A percentile compares a stretch with the other conserved stretches of the same genome.
Evolutionary conservation across 1,140 invertebrate species (phyloP).

Genomic region (Pollicipes pollicipes): DNA sequence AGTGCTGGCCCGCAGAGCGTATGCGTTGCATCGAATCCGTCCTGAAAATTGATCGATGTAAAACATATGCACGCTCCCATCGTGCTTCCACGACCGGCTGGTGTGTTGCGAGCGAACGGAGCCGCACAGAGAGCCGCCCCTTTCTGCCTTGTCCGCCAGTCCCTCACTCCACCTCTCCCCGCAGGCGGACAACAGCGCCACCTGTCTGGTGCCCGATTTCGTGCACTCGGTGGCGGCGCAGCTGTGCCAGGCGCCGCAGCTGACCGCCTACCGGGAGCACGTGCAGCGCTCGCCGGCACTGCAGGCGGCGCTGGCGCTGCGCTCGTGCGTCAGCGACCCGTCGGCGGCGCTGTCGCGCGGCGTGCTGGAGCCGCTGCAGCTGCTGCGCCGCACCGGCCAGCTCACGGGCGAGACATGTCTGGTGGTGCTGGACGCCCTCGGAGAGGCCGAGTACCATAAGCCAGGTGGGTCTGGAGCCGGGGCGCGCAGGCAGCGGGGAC

Average conservation of each 20-base stretch:
- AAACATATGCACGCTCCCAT: too few species aligned
- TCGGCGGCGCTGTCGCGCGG: conserved; percentile 58
- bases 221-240: conserved; percentile 84
- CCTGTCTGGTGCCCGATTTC: conserved; percentile 82
- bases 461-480: conserved; percentile 12
- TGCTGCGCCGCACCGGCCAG: conserved; percentile 35
- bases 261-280: conserved; percentile 67
- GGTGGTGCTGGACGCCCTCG: conserved; percentile 78
- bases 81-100: too few species aligned
- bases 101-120: too few species aligned
- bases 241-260: conserved; percentile 67
- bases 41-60: too few species aligned
- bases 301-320: conserved; percentile 26
- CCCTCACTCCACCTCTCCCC: neutral
- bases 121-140: too few species aligned
- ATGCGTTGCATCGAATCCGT: too few species aligned
- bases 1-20: too few species aligned
- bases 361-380: conserved; percentile 61
- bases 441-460: conserved; percentile 80
- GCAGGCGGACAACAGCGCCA: conserved; percentile 70
- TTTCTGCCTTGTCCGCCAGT: too few species aligned
- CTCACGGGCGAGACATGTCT: conserved; percentile 41
- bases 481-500: too few species aligned
- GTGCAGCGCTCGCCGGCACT: conserved; percentile 60
- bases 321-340: conserved; percentile 30